Evolutionary conservation across 2,797 vertebrate species (phyloP).

Genomic region (Cottoperca gobio): DNA sequence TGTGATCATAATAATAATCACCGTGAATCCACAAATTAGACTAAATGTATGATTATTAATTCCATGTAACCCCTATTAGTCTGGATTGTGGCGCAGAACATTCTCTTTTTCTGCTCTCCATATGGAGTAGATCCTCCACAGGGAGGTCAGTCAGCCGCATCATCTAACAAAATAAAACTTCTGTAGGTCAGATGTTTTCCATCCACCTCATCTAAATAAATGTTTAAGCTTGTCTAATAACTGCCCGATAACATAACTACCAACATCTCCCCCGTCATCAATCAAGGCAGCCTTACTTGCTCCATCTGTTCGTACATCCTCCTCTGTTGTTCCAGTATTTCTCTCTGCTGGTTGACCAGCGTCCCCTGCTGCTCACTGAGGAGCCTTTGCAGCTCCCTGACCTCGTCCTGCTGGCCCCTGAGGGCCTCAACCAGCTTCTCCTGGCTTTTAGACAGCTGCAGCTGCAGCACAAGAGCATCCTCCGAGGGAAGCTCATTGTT

Average conservation of each 20-base stretch:
- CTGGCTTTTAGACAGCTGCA: constrained; percentile 89
- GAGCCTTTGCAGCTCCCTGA: constrained; percentile 87
- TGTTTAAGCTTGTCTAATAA: background rate
- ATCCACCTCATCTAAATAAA: background rate
- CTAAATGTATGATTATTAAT: background rate
- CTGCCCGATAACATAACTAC: background rate
- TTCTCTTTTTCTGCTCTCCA: background rate
- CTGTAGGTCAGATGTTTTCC: background rate
- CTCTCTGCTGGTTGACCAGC: constrained; percentile 86
- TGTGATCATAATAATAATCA: background rate
- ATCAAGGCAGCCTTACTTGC: constrained; percentile 72
- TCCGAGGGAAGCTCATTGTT: constrained; percentile 90
- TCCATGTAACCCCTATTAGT: too few relatives aligned
- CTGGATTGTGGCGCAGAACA: background rate
- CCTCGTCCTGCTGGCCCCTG: constrained; percentile 86
- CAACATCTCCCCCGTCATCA: background rate
- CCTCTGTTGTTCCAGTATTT: constrained; percentile 90
- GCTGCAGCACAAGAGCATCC: constrained; percentile 89
- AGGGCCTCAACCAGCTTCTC: constrained; percentile 89
- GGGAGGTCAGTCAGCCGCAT: background rate
- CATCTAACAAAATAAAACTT: background rate
- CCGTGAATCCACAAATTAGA: background rate
- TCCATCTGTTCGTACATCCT: constrained; percentile 91
- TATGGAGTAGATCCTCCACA: background rate
- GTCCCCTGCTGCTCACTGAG: constrained; percentile 87